phyloP scores from a whole-genome alignment of 1,140 invertebrate genomes.

The Bombus sibiricus region DNA sequence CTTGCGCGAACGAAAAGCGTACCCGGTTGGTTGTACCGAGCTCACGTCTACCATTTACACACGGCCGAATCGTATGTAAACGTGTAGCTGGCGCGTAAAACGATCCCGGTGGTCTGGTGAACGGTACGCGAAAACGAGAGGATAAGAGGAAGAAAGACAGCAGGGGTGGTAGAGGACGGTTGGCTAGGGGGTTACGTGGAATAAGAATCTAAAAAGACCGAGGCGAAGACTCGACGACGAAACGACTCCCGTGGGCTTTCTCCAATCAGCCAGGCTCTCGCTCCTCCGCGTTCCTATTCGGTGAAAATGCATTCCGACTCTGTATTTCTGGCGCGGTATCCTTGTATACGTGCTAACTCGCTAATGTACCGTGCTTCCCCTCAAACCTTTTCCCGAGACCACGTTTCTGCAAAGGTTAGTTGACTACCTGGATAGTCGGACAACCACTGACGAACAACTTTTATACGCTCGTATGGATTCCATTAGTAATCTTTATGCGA shows the following conservation, averaged over 20 bases:
- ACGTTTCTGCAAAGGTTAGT: not conserved
- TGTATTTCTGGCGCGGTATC: constrained; percentile 38
- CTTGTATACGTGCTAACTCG: constrained; percentile 51
- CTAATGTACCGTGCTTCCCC: constrained; percentile 49
- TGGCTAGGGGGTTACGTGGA: constrained; percentile 31
- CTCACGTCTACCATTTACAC: constrained; percentile 63
- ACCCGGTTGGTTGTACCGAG: constrained; percentile 37
- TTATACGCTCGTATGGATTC: constrained; percentile 63
- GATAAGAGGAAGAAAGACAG: not conserved
- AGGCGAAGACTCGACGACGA: constrained; percentile 61
- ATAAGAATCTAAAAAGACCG: constrained; percentile 69
- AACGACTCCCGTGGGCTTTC: constrained; percentile 77
- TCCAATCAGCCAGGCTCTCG: constrained; percentile 75
- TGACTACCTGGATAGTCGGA: not conserved
- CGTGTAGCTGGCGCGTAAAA: constrained; percentile 64
- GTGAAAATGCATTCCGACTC: constrained; percentile 66
- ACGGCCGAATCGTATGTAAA: constrained; percentile 53
- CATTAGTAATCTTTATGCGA: constrained; percentile 69
- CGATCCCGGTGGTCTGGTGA: constrained; percentile 46
- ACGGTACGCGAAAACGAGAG: not conserved
- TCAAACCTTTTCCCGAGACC: not conserved
- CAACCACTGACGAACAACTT: constrained; percentile 35
- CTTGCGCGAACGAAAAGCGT: constrained; percentile 55
- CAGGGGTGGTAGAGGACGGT: not conserved
- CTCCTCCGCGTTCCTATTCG: constrained; percentile 14